phyloP scores from a whole-genome alignment of 2,888 invertebrate species.

The Parelbella ahira region DNA sequence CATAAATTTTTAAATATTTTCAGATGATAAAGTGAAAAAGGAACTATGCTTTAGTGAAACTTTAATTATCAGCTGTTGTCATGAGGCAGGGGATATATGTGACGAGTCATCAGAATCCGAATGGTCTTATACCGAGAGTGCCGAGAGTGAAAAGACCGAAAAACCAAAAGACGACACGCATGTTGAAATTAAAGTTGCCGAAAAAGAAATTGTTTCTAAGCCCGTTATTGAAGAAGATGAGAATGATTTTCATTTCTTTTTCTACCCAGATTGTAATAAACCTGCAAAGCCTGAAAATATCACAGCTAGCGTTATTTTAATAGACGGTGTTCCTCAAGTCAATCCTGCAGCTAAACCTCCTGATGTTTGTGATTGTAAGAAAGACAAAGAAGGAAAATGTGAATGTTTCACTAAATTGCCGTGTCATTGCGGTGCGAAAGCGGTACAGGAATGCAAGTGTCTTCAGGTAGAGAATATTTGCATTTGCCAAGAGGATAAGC shows the following conservation, averaged over 20 bases:
- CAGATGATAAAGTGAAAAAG: conserved; percentile 71
- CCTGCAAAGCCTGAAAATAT: conserved; percentile 45
- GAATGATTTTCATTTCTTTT: conserved; percentile 65
- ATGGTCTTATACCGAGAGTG: conserved; percentile 56
- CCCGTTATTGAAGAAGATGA: conserved; percentile 47
- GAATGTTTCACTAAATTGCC: conserved; percentile 51
- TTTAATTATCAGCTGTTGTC: conserved; percentile 75
- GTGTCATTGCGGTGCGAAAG: conserved; percentile 60
- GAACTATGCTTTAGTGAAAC: conserved; percentile 78
- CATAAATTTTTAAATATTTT: no score
- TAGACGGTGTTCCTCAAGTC: conserved; percentile 60
- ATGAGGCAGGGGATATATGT: conserved; percentile 50
- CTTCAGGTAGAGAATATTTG: conserved; percentile 48
- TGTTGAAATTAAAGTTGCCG: conserved; percentile 34
- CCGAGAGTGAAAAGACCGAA: conserved; percentile 40
- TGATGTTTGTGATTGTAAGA: conserved; percentile 48
- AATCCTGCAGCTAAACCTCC: conserved; percentile 41
- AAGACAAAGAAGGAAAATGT: conserved; percentile 51
- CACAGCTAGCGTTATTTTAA: conserved; percentile 46
- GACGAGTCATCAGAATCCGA: conserved; percentile 61
- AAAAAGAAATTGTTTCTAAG: conserved; percentile 38
- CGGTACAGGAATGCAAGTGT: conserved; percentile 52
- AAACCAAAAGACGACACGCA: conserved; percentile 43
- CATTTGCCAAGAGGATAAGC: conserved; percentile 48
- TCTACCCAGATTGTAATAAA: conserved; percentile 66